Conservation (phyloP, 2,888 invertebrate genomes). For the Diaperis boleti region DNA sequence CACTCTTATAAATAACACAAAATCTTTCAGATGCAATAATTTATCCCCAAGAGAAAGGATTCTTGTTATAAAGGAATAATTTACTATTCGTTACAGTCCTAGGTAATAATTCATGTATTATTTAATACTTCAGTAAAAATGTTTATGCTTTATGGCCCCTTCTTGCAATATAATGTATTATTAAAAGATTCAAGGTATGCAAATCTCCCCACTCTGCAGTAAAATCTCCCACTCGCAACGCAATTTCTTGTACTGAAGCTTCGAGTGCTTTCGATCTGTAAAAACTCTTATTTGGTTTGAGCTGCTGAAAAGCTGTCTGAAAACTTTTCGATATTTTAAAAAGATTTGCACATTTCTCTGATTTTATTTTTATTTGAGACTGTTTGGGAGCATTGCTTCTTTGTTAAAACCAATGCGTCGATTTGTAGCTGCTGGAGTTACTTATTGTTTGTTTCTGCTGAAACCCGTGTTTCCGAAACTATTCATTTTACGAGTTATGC, state of each 20-base stretch:
- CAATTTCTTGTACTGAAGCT: constrained; percentile 17
- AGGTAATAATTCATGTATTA: constrained; percentile 22
- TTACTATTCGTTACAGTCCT: constrained; percentile 18
- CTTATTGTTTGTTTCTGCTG: constrained; percentile 25
- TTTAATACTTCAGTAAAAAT: constrained; percentile 22
- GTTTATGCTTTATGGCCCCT: constrained; percentile 9
- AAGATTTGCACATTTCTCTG: constrained; percentile 32
- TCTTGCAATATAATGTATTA: constrained; percentile 12
- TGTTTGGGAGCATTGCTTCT: neutral
- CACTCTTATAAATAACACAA: constrained; percentile 39
- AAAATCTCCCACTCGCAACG: constrained; percentile 1
- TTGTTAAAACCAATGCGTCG: neutral
- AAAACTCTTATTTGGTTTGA: constrained; percentile 19
- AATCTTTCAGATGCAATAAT: constrained; percentile 36
- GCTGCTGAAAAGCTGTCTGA: constrained; percentile 23
- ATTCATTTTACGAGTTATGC: constrained; percentile 40
- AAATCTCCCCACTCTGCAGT: neutral
- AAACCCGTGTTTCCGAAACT: constrained; percentile 38
- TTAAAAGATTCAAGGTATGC: constrained; percentile 10
- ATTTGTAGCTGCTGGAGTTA: constrained; percentile 1
- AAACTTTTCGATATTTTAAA: constrained; percentile 33
- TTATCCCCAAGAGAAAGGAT: constrained; percentile 11
- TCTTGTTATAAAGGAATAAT: constrained; percentile 33
- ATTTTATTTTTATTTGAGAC: constrained; percentile 23
- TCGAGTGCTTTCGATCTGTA: constrained; percentile 18